Conservation (phyloP, 2,797 vertebrate genomes). For the Sebastolobus alascanus region DNA sequence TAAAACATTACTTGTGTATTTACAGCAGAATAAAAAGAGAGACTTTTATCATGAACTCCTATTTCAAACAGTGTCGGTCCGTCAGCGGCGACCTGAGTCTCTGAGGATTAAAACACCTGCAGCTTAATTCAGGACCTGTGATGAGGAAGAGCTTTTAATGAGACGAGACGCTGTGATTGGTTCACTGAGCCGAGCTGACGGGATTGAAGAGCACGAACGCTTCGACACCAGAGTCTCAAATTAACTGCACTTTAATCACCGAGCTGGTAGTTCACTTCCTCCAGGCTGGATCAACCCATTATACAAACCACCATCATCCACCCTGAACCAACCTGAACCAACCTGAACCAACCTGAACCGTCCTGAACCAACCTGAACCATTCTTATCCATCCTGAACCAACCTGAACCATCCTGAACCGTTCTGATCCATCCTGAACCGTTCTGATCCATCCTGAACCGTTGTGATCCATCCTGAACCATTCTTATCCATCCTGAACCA, state of each 20-base stretch:
- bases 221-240: neutral
- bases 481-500: too few species aligned
- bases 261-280: neutral
- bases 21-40: neutral
- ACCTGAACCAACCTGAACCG: too few species aligned
- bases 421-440: too few species aligned
- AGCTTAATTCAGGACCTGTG: neutral
- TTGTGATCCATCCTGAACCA: too few species aligned
- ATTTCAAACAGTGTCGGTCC: neutral
- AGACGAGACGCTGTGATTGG: slow-evolving; percentile 18
- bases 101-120: slow-evolving; percentile 19
- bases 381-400: too few species aligned
- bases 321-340: too few species aligned
- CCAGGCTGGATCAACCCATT: neutral
- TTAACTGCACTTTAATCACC: slow-evolving; percentile 43
- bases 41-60: neutral
- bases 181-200: slow-evolving; percentile 4
- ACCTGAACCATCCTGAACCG: too few species aligned
- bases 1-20: neutral
- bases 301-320: neutral
- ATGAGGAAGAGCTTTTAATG: slow-evolving; percentile 31
- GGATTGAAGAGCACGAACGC: slow-evolving; percentile 12
- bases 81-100: neutral
- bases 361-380: too few species aligned
- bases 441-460: too few species aligned